phyloP scores from a whole-genome alignment of 2,888 invertebrate genomes.

The Trichopria drosophilae region DNA sequence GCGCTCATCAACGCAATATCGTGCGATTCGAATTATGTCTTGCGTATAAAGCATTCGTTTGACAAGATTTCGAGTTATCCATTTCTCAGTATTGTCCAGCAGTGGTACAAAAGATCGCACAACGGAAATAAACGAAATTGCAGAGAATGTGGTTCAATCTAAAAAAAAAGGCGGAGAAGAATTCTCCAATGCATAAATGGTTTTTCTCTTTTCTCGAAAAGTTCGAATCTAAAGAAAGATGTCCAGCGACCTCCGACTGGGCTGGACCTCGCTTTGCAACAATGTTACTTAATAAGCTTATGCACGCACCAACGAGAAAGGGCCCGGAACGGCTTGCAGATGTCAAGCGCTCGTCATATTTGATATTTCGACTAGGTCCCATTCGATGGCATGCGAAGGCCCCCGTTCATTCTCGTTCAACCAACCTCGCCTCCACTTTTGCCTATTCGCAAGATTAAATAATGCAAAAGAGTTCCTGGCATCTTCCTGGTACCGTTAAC shows the following conservation, averaged over 20 bases:
- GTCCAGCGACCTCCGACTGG: constrained; percentile 42
- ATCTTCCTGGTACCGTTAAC: constrained; percentile 43
- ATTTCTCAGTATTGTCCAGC: no score
- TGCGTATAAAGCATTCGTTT: no score
- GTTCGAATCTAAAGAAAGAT: no score
- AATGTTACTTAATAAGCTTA: constrained; percentile 58
- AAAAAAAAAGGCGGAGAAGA: no score
- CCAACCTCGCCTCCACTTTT: neutral
- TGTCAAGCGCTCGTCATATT: constrained; percentile 56
- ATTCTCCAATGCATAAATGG: no score
- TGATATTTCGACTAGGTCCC: constrained; percentile 44
- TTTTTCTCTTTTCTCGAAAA: neutral
- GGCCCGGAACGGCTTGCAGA: constrained; percentile 45
- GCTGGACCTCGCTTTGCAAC: constrained; percentile 44
- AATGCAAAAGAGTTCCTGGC: constrained; percentile 54
- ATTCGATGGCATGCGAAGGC: constrained; percentile 26
- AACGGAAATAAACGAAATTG: no score
- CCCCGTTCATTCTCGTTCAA: constrained; percentile 10
- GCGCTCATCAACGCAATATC: no score
- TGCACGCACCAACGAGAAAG: constrained; percentile 52
- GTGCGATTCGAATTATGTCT: no score
- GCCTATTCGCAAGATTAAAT: constrained; percentile 44
- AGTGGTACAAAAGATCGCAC: no score
- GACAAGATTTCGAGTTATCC: no score
- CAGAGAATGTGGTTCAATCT: no score